phyloP scores from a whole-genome alignment of 2,888 invertebrate genomes.

The Disparrhopalites patrizii region DNA sequence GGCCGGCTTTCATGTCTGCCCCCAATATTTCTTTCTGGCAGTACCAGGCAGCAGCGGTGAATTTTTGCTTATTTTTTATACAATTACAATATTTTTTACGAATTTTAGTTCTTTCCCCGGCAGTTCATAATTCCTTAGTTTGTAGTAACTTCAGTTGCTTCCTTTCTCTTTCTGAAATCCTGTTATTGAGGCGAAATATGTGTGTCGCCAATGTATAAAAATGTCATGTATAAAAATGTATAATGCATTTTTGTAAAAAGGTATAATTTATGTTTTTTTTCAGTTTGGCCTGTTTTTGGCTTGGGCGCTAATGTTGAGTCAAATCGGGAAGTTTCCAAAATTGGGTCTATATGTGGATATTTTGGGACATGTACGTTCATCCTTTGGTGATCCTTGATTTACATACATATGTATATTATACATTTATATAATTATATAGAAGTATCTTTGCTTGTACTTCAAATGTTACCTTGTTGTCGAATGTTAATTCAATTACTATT shows the following conservation, averaged over 20 bases:
- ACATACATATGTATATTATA: too few relatives aligned
- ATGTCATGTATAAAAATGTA: too few relatives aligned
- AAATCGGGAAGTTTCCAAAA: constrained; percentile 47
- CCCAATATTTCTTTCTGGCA: constrained; percentile 47
- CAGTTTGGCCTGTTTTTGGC: constrained; percentile 44
- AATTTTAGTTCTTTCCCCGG: too few relatives aligned
- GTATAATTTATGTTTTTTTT: background rate
- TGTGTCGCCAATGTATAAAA: too few relatives aligned
- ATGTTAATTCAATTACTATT: too few relatives aligned
- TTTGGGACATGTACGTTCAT: constrained; percentile 38
- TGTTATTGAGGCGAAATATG: background rate
- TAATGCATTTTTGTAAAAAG: background rate
- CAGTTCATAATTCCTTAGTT: too few relatives aligned
- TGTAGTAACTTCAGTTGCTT: background rate
- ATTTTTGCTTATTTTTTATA: background rate
- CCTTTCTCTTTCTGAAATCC: background rate
- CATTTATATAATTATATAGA: too few relatives aligned
- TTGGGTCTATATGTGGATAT: constrained; percentile 46
- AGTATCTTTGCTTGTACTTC: too few relatives aligned
- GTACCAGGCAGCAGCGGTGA: constrained; percentile 45
- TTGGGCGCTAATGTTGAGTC: constrained; percentile 45
- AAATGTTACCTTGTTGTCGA: too few relatives aligned
- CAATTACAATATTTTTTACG: background rate
- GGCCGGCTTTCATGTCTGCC: constrained; percentile 46
- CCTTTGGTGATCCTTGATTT: too few relatives aligned